Conservation (phyloP, 2,797 vertebrate species). For the Arnoldichthys spilopterus region DNA sequence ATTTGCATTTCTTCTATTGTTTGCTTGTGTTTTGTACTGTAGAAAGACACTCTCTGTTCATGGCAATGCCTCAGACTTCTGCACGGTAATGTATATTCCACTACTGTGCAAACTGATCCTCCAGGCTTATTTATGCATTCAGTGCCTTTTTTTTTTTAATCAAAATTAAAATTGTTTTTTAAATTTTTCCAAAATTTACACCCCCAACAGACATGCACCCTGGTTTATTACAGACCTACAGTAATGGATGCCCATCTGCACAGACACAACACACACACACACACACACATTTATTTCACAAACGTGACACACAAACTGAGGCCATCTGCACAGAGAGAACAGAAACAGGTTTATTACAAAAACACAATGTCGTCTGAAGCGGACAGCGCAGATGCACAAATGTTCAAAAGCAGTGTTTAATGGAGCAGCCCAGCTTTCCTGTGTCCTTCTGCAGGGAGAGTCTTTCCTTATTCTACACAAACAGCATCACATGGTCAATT, state of each 20-base stretch:
- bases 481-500: not conserved
- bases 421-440: no score
- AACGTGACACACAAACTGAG: not conserved
- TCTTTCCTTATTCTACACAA: not conserved
- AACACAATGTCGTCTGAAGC: not conserved
- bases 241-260: not conserved
- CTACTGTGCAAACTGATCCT: no score
- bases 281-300: not conserved
- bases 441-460: not conserved
- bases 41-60: no score
- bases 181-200: no score
- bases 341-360: constrained; percentile 15
- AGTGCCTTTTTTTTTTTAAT: no score
- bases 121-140: no score
- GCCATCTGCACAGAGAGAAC: not conserved
- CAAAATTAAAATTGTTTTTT: no score
- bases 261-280: not conserved
- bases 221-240: not conserved
- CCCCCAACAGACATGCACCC: not conserved
- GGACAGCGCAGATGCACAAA: not conserved
- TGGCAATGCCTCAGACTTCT: no score
- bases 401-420: not conserved
- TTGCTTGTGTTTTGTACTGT: no score
- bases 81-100: no score
- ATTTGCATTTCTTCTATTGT: no score